Conservation (phyloP, 2,888 invertebrate genomes). For the Heterodera filipjevi region DNA sequence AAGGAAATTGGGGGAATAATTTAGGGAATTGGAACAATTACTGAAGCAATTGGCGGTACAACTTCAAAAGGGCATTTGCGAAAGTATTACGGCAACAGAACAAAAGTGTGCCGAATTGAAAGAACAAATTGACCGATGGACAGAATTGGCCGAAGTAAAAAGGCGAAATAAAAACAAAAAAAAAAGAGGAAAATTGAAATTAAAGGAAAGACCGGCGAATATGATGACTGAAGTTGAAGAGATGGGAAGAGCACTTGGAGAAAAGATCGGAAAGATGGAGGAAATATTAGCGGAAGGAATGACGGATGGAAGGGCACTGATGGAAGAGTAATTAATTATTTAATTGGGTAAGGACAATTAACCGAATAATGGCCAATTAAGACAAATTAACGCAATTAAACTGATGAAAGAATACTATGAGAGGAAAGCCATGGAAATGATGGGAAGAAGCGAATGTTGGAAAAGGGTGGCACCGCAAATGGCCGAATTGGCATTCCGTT, state of each 20-base stretch:
- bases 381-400: neutral
- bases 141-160: neutral
- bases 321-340: slow-evolving; percentile 11
- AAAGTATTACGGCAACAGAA: slow-evolving; percentile 33
- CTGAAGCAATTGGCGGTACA: slow-evolving; percentile 41
- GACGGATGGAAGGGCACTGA: neutral
- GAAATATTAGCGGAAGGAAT: slow-evolving; percentile 7
- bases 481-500: slow-evolving; percentile 25
- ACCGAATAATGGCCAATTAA: neutral
- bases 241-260: slow-evolving; percentile 17
- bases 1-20: neutral
- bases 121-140: slow-evolving; percentile 33
- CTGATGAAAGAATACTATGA: slow-evolving; percentile 19
- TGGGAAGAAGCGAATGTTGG: slow-evolving; percentile 16
- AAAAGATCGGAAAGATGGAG: slow-evolving; percentile 17
- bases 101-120: slow-evolving; percentile 15
- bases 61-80: slow-evolving; percentile 32
- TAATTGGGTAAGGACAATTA: neutral
- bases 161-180: slow-evolving; percentile 16
- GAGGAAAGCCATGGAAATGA: neutral
- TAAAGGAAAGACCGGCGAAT: neutral
- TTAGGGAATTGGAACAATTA: slow-evolving; percentile 36
- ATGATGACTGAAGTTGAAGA: slow-evolving; percentile 22
- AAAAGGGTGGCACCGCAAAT: slow-evolving; percentile 30
- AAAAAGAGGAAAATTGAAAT: slow-evolving; percentile 8